Evolutionary conservation across 2,113 vertebrate species (phyloP).

Genomic region (Ginglymostoma cirratum): DNA sequence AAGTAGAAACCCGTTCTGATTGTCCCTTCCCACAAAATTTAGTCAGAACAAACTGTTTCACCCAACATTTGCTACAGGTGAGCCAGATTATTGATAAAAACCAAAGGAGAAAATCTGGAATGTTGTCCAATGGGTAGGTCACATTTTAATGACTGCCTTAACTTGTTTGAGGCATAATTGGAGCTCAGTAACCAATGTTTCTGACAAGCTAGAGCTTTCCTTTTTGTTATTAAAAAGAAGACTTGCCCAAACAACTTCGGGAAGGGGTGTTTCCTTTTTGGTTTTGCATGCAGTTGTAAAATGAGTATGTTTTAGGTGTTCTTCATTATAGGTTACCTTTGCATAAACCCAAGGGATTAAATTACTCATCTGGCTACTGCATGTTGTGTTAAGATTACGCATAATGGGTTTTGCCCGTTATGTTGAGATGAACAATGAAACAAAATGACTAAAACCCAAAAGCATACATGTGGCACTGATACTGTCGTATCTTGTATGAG

Average conservation of each 20-base stretch:
- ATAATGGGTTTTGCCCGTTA: constrained; percentile 12
- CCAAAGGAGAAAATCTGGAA: background rate
- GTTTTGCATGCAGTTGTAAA: background rate
- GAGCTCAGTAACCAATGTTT: background rate
- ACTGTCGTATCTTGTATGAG: background rate
- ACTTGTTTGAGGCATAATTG: background rate
- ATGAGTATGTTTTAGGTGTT: background rate
- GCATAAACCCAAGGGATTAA: background rate
- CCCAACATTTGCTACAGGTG: background rate
- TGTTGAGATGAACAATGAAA: constrained; percentile 7
- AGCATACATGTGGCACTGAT: background rate
- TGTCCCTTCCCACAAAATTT: background rate
- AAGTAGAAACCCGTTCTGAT: background rate
- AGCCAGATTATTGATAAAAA: background rate
- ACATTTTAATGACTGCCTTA: background rate
- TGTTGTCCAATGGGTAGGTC: background rate
- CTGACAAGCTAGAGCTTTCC: background rate
- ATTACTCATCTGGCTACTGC: constrained; percentile 28
- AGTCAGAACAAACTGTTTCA: background rate
- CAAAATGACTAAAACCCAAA: background rate
- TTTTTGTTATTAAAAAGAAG: background rate
- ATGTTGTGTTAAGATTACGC: background rate
- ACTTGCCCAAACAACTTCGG: background rate
- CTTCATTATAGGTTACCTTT: constrained; percentile 3
- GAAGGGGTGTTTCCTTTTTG: background rate